Percentiles rank a stretch among this genome's conserved stretches.
These are phyloP conservation scores for Chiridota heheva DNA, from an alignment of 35 echinoderm and acorn worm species.

Conservation along the genomic window DNA sequence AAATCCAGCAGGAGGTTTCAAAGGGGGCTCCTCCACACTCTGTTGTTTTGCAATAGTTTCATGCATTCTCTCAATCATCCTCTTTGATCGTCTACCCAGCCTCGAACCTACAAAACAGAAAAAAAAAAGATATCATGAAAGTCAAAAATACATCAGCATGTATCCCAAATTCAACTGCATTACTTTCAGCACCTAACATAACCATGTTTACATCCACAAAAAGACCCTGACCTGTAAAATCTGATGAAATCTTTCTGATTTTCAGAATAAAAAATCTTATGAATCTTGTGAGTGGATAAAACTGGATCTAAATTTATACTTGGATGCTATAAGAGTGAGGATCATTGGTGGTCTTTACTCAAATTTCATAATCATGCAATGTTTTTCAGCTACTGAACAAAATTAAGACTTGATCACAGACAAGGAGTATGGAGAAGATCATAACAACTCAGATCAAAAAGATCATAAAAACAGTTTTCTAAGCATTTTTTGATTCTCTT, in stretches of 20 bases:
- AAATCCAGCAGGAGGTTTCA: conserved; percentile 83
- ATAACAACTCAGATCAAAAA: too few relatives aligned
- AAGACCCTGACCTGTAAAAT: neutral
- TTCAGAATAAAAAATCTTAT: too few relatives aligned
- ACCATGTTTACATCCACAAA: neutral
- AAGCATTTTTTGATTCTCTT: too few relatives aligned
- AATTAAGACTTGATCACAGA: too few relatives aligned
- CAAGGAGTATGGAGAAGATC: too few relatives aligned
- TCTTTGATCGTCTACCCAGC: conserved; percentile 87
- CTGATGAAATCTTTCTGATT: neutral
- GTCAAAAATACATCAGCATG: neutral
- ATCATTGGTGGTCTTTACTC: neutral
- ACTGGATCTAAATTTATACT: too few relatives aligned
- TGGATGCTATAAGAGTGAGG: too few relatives aligned
- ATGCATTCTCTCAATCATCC: conserved; percentile 99
- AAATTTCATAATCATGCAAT: conserved; percentile 4
- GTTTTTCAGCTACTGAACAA: too few relatives aligned
- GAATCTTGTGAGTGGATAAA: too few relatives aligned
- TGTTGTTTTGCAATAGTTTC: conserved; percentile 95
- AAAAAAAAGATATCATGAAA: conserved; percentile 8
- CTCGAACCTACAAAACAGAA: conserved; percentile 65
- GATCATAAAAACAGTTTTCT: too few relatives aligned
- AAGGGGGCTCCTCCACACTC: conserved; percentile 64
- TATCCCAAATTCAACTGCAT: neutral
- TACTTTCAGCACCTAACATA: neutral